A percentile compares a stretch with the other conserved stretches of the same genome.
Evolutionary conservation across 2,888 invertebrate species (phyloP).

Genomic region (Dione vanillae): DNA sequence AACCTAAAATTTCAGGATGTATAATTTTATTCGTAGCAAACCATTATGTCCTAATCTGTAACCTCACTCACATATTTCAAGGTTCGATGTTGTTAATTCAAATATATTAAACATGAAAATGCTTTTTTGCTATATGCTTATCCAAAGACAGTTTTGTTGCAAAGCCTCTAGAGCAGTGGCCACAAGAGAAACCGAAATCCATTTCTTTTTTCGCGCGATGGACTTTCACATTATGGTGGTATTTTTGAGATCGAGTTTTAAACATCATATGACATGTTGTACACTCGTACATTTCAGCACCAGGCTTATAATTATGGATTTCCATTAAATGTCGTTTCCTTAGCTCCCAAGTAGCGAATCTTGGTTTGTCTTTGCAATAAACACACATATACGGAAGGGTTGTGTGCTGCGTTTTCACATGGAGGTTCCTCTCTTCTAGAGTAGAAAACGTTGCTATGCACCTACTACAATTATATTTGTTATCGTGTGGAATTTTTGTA

Average conservation of each 20-base stretch:
- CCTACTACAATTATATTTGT: slow-evolving; percentile 74
- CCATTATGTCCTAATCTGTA: too few relatives aligned
- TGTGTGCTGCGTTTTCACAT: slow-evolving; percentile 75
- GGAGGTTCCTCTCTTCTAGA: slow-evolving; percentile 69
- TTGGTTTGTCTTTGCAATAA: slow-evolving; percentile 75
- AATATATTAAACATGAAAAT: slow-evolving; percentile 55
- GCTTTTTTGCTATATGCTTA: slow-evolving; percentile 82
- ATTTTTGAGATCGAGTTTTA: slow-evolving; percentile 76
- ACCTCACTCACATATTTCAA: not conserved
- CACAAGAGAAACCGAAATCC: slow-evolving; percentile 78
- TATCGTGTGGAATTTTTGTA: slow-evolving; percentile 72
- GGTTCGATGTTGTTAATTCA: not conserved
- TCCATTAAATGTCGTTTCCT: slow-evolving; percentile 76
- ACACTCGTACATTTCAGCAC: slow-evolving; percentile 77
- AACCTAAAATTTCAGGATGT: too few relatives aligned
- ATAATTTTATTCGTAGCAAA: too few relatives aligned
- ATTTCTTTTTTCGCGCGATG: slow-evolving; percentile 76
- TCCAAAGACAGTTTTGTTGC: slow-evolving; percentile 81
- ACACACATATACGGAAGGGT: slow-evolving; percentile 74
- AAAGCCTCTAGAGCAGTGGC: slow-evolving; percentile 78
- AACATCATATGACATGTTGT: slow-evolving; percentile 79
- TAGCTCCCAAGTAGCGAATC: slow-evolving; percentile 77
- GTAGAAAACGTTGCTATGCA: slow-evolving; percentile 76
- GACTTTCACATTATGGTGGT: slow-evolving; percentile 76
- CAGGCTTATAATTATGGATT: slow-evolving; percentile 75